Evolutionary conservation across 1,140 invertebrate species (phyloP).

Genomic region (Pachyrhynchus sulphureomaculatus): DNA sequence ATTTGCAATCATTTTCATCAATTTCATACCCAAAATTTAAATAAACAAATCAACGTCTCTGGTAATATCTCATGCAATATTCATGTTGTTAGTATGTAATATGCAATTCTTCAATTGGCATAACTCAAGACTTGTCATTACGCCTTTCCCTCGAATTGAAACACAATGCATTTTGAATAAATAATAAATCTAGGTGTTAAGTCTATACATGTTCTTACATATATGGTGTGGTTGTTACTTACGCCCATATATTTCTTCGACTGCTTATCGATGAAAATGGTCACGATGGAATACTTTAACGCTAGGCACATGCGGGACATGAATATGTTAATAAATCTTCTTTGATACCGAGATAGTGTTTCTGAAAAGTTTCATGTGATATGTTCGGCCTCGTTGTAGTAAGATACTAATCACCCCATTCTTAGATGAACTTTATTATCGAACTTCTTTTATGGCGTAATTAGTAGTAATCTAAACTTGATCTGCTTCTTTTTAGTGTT

Average conservation of each 20-base stretch:
- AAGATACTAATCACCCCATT: no score
- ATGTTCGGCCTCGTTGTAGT: no score
- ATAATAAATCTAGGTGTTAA: constrained; percentile 19
- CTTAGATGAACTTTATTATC: no score
- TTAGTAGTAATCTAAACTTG: no score
- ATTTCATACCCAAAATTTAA: no score
- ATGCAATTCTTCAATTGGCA: constrained; percentile 1
- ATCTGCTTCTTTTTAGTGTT: no score
- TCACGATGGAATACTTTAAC: constrained; percentile 20
- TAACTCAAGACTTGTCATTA: constrained; percentile 1
- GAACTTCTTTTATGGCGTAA: no score
- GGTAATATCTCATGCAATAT: no score
- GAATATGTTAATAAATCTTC: constrained; percentile 11
- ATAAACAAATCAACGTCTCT: no score
- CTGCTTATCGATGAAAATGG: constrained; percentile 23
- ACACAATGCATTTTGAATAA: constrained; percentile 8
- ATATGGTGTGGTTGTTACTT: constrained; percentile 9
- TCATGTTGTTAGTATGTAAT: constrained; percentile 2
- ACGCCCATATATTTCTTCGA: constrained; percentile 19
- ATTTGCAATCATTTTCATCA: no score
- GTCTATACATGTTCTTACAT: not conserved
- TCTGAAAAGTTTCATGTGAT: no score
- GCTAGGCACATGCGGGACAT: not conserved
- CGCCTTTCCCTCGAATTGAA: not conserved
- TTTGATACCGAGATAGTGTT: no score